Percentiles rank a stretch among this genome's conserved stretches.
Conservation (phyloP, 2,888 invertebrate species). For the Macropis europaea region DNA sequence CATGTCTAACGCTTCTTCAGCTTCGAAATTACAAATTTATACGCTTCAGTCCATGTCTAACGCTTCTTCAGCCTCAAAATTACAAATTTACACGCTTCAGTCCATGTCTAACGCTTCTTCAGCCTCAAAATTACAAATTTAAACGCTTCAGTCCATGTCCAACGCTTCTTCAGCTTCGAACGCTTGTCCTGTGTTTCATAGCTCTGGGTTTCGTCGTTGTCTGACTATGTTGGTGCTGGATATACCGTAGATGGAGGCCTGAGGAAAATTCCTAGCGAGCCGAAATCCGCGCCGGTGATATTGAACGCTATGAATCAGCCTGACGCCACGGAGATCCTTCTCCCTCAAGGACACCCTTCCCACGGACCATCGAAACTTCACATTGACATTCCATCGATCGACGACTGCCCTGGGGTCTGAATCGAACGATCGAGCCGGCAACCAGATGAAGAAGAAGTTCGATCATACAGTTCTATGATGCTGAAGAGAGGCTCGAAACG, state of each 20-base stretch:
- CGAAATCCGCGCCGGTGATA: conserved; percentile 65
- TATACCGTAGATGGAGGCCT: conserved; percentile 72
- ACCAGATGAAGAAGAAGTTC: neutral
- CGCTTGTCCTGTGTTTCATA: neutral
- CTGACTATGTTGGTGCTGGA: conserved; percentile 72
- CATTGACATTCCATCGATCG: conserved; percentile 77
- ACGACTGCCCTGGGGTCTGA: conserved; percentile 66
- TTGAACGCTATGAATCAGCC: conserved; percentile 60
- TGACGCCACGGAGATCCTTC: conserved; percentile 63
- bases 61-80: neutral
- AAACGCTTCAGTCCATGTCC: neutral
- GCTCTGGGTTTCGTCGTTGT: conserved; percentile 35
- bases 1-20: neutral
- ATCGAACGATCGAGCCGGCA: neutral
- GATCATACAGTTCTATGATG: no score
- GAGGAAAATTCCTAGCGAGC: conserved; percentile 73
- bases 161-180: conserved; percentile 15
- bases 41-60: neutral
- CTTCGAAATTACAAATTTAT: no score
- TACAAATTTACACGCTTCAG: neutral
- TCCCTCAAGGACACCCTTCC: conserved; percentile 59
- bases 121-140: no score
- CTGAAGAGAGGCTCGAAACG: no score
- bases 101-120: neutral
- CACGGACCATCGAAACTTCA: conserved; percentile 71